These are phyloP conservation scores for Mirza zaza DNA, from an alignment of 2,113 vertebrate species.

Conservation along the genomic window DNA sequence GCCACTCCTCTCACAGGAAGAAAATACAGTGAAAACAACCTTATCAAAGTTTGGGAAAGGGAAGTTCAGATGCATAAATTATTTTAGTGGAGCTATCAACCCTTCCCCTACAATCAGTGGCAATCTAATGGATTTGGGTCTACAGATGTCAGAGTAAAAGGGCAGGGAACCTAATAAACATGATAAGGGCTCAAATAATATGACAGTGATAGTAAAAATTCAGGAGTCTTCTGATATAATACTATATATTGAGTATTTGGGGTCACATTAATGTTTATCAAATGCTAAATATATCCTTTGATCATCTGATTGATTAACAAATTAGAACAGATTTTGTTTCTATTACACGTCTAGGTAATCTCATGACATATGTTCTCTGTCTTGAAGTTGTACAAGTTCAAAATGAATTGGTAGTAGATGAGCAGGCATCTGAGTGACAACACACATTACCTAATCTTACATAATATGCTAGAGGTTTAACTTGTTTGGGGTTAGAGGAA, in stretches of 20 bases:
- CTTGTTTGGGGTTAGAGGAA: neutral
- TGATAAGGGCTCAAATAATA: neutral
- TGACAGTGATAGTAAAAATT: neutral
- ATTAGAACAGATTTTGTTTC: constrained; percentile 6
- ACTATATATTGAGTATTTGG: neutral
- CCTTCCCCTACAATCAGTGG: neutral
- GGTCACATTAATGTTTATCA: neutral
- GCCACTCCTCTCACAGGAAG: neutral
- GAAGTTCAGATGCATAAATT: constrained; percentile 11
- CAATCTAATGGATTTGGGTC: neutral
- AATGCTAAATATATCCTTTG: neutral
- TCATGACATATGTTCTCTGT: neutral
- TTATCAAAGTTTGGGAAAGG: neutral
- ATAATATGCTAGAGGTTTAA: constrained; percentile 36
- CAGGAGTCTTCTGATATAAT: neutral
- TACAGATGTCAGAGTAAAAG: constrained; percentile 8
- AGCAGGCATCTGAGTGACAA: neutral
- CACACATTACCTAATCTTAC: constrained; percentile 32
- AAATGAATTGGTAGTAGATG: neutral
- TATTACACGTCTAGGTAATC: constrained; percentile 36
- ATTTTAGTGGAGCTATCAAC: neutral
- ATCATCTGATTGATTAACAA: neutral
- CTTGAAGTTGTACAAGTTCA: constrained; percentile 54
- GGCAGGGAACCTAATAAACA: neutral
- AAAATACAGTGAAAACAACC: neutral